Base-by-base conservation (phyloP, 2,113 vertebrate species). In the Redunca redunca region DNA sequence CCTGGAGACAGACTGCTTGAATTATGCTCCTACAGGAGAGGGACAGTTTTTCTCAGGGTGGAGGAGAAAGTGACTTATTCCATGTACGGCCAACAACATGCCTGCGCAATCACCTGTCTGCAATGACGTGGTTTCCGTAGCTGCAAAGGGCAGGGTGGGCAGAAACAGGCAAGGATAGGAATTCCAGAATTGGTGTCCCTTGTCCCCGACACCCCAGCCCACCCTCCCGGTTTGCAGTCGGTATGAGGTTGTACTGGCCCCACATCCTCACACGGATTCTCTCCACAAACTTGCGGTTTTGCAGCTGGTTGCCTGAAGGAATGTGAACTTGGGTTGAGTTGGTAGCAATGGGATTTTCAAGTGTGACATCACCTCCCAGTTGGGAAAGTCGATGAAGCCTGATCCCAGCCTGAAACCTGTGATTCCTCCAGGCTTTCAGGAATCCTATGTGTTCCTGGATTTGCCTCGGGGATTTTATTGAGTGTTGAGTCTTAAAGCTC, bases 21-120 rank as follows among this genome's bases (percentile, higher is more conserved):
- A 64, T 91, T 97, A 95, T 74, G 92, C 87, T 33, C 80, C 52
- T 53, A 50, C 83, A n/a, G 46, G 78, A 90, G 25, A 77, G 57
- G 57, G 80, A 53, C 25, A 19, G 0, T 90, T 93, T 71, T 84
- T 81, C 86, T 86, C 53, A n/a, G 91, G 67, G 64, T 21, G 52
- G 84, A 84, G 50, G 58, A 90, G 83, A 94, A 91, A 89, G 53
- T 86, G 71, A 64, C 95, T 95, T 96, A 86, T 71, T 97, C 89
- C 9, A 17, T 30, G 55, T n/a, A 25, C 46, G 85, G 58, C 40
- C 91, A 55, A 10, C 17, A 46, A 0, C 5, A 5, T 36, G 91
- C 55, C 86, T 62, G 82, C 89, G 81, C 78, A 88, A 81, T 55
- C 90, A 60, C 83, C 83, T 28, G 26, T 86, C 77, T 60, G 40